Conservation (phyloP, 1,140 invertebrate genomes). For the Sipha flava region DNA sequence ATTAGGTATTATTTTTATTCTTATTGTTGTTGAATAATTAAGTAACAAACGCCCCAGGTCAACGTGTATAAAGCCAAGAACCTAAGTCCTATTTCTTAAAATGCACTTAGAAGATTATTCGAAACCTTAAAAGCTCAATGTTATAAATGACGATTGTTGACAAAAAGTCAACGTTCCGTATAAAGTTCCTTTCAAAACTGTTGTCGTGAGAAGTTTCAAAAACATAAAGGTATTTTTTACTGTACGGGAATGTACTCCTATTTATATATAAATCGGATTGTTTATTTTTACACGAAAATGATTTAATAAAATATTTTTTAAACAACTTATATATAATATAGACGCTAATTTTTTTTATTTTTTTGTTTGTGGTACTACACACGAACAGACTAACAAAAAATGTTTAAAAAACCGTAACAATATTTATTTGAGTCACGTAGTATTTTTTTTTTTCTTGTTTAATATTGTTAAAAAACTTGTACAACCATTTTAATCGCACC, state of each 20-base stretch:
- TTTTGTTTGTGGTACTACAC: neutral
- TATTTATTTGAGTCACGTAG: neutral
- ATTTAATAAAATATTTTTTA: neutral
- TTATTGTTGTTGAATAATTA: constrained; percentile 30
- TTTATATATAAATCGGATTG: neutral
- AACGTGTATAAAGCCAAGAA: neutral
- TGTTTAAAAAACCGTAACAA: neutral
- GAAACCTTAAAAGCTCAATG: neutral
- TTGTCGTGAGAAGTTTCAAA: no score
- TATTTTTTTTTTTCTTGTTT: neutral
- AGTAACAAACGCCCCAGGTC: constrained; percentile 8
- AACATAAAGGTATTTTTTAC: no score
- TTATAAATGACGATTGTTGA: neutral
- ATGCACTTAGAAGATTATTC: neutral
- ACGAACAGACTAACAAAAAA: neutral
- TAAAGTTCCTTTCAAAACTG: neutral
- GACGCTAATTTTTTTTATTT: neutral
- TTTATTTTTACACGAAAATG: neutral
- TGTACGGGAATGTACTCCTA: neutral
- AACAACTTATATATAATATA: neutral
- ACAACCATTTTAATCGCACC: neutral
- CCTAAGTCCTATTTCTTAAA: neutral
- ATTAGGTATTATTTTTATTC: constrained; percentile 25
- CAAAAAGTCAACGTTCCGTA: neutral
- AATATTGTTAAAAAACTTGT: neutral